These are phyloP conservation scores for Tringa solitaria DNA, from an alignment of 2,113 vertebrate genomes.

Conservation along the genomic window DNA sequence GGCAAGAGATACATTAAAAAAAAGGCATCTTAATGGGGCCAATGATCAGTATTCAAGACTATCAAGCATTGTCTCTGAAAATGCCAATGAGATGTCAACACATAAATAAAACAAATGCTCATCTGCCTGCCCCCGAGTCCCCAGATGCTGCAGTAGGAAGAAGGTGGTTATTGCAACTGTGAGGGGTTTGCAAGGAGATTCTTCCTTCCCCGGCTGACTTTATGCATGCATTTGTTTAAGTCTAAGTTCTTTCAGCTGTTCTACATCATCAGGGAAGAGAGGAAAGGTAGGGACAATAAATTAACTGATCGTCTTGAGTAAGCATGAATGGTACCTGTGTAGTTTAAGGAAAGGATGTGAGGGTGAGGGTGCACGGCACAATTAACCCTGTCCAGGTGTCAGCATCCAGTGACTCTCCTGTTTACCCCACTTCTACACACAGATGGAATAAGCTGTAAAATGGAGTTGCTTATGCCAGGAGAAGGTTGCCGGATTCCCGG, in stretches of 20 bases:
- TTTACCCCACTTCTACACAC: not conserved
- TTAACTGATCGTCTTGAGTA: not conserved
- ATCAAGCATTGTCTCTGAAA: not conserved
- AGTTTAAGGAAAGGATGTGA: not conserved
- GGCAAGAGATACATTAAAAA: not conserved
- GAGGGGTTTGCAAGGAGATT: not conserved
- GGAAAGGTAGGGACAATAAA: not conserved
- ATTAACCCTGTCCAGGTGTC: not conserved
- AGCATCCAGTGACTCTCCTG: not conserved
- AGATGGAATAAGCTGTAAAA: not conserved
- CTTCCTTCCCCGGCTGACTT: not conserved
- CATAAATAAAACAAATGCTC: not conserved
- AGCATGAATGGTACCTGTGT: accelerated
- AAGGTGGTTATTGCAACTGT: not conserved
- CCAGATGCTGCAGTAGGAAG: not conserved
- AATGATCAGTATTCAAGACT: not conserved
- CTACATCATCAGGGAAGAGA: not conserved
- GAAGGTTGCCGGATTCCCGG: not conserved
- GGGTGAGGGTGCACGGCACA: not conserved
- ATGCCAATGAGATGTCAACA: not conserved
- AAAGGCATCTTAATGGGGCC: not conserved
- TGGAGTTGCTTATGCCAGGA: not conserved
- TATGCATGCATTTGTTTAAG: not conserved
- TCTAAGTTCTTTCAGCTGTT: not conserved
- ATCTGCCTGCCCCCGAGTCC: not conserved